phyloP scores from a whole-genome alignment of 2,113 vertebrate genomes.

The Sakesphorus luctuosus region DNA sequence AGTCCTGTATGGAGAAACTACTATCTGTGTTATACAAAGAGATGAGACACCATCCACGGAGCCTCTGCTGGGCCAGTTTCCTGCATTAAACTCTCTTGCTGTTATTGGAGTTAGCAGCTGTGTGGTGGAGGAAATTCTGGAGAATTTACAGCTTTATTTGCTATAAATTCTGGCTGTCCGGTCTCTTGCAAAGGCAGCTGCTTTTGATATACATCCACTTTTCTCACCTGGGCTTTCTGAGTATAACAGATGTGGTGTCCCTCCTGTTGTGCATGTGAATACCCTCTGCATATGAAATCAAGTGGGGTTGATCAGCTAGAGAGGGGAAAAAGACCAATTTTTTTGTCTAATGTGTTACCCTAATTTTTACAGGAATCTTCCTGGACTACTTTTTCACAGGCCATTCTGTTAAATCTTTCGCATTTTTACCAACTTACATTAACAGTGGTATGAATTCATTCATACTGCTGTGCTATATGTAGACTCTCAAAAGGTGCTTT shows the following conservation, averaged over 20 bases:
- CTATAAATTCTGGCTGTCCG: neutral
- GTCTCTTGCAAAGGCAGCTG: neutral
- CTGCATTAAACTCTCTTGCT: too few species aligned
- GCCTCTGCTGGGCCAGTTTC: too few species aligned
- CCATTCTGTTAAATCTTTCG: neutral
- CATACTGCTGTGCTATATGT: neutral
- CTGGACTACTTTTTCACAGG: neutral
- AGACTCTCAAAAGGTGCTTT: slow-evolving; percentile 22
- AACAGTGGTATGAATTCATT: neutral
- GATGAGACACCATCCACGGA: too few species aligned
- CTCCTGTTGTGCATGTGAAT: neutral
- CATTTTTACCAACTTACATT: neutral
- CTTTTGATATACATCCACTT: neutral
- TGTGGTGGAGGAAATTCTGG: neutral
- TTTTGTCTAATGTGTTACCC: neutral
- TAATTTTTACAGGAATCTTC: neutral
- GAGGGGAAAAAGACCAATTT: neutral
- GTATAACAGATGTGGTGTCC: neutral
- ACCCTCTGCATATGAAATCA: neutral
- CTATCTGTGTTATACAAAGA: too few species aligned
- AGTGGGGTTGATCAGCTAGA: neutral
- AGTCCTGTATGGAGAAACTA: too few species aligned
- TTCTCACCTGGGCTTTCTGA: neutral
- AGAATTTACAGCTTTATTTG: neutral
- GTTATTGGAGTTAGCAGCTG: too few species aligned